A percentile compares a stretch with the other conserved stretches of the same genome.
Conservation (phyloP, 2,888 invertebrate species). For the Bibio marci region DNA sequence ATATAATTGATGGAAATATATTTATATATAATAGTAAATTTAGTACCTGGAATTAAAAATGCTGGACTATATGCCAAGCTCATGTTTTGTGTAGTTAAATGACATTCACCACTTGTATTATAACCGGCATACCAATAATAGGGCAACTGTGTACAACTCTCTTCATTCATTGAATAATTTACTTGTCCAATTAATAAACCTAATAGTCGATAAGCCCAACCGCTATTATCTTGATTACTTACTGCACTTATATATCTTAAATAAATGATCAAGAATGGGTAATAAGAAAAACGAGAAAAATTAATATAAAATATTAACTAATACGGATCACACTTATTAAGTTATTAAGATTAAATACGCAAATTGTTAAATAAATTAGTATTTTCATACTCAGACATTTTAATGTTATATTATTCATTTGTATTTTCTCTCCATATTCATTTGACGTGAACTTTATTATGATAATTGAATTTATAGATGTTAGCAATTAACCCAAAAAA, state of each 20-base stretch:
- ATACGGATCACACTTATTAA: neutral
- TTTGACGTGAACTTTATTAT: too few relatives aligned
- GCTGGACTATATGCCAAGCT: conserved; percentile 70
- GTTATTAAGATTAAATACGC: conserved; percentile 1
- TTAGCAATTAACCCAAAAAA: too few relatives aligned
- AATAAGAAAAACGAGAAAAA: too few relatives aligned
- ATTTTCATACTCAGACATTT: too few relatives aligned
- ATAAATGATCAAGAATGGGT: neutral
- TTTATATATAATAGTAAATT: neutral
- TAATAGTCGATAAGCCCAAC: conserved; percentile 25
- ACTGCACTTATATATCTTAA: conserved; percentile 18
- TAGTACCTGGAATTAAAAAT: conserved; percentile 49
- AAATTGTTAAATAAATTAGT: too few relatives aligned
- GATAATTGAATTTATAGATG: too few relatives aligned
- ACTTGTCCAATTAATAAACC: conserved; percentile 21
- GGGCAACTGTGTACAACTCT: conserved; percentile 31
- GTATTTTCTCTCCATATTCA: too few relatives aligned
- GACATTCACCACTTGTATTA: conserved; percentile 49
- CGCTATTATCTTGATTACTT: conserved; percentile 20
- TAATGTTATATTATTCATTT: too few relatives aligned
- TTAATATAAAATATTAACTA: too few relatives aligned
- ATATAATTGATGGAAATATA: conserved; percentile 2
- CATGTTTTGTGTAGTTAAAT: conserved; percentile 54
- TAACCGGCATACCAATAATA: conserved; percentile 47
- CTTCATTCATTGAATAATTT: conserved; percentile 17